Conservation (phyloP, 2,113 vertebrate genomes). For the Microtus montanus region DNA sequence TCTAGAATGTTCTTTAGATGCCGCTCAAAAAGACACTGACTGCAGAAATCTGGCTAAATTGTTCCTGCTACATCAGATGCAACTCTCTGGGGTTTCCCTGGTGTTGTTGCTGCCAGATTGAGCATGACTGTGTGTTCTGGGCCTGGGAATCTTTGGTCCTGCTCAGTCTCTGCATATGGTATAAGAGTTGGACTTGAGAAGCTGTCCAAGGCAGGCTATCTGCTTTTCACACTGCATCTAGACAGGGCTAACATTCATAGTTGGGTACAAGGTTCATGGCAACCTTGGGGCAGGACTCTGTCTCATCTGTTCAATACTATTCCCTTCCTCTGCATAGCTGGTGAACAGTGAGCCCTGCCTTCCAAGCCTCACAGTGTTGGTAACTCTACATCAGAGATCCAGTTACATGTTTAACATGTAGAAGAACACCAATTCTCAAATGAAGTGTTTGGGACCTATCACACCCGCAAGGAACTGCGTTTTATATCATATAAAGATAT, state of each 20-base stretch:
- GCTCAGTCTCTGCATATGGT: neutral
- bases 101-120: neutral
- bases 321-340: neutral
- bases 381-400: slow-evolving; percentile 34
- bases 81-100: neutral
- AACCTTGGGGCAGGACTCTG: neutral
- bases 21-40: neutral
- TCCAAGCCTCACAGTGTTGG: neutral
- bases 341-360: neutral
- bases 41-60: neutral
- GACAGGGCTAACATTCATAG: neutral
- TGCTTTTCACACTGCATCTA: neutral
- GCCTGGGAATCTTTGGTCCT: neutral
- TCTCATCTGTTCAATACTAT: neutral
- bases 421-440: neutral
- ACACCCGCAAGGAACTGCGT: neutral
- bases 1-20: neutral
- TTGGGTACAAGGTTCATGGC: neutral
- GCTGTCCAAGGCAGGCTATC: neutral
- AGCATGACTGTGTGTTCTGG: neutral
- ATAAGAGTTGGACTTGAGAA: neutral
- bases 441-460: neutral
- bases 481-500: neutral
- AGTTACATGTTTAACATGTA: neutral
- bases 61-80: neutral